These are phyloP conservation scores for Burhinus bistriatus DNA, from an alignment of 2,113 vertebrate species.

Conservation along the genomic window DNA sequence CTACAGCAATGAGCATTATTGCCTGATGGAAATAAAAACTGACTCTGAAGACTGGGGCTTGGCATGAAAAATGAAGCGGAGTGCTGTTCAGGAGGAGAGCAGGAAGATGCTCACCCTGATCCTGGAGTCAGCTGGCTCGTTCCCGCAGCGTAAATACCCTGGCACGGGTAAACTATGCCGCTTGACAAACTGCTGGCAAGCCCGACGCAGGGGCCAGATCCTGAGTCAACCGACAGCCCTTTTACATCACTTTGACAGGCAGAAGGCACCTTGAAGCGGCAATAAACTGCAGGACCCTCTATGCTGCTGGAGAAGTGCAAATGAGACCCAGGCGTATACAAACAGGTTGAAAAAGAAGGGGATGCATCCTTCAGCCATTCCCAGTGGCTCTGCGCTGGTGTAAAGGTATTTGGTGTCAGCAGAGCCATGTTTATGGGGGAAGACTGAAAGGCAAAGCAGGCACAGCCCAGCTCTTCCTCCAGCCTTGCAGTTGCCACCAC, in stretches of 20 bases:
- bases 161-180: fast-evolving
- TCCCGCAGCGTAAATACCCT: not conserved
- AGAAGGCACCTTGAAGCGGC: not conserved
- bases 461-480: not conserved
- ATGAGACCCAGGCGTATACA: not conserved
- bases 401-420: not conserved
- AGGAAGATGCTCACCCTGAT: not conserved
- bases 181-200: not conserved
- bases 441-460: not conserved
- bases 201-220: not conserved
- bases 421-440: not conserved
- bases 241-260: not conserved
- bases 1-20: constrained; percentile 60
- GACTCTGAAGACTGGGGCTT: not conserved
- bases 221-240: not conserved
- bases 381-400: fast-evolving
- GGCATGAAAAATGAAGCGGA: constrained; percentile 32
- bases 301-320: not conserved
- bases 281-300: not conserved
- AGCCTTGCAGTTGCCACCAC: not conserved
- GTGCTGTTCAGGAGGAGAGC: not conserved
- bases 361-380: not conserved
- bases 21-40: constrained; percentile 61
- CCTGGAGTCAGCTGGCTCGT: not conserved
- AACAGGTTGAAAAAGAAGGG: not conserved